Base-by-base conservation (phyloP, 2,113 vertebrate species). In the Scartelaos histophorus region DNA sequence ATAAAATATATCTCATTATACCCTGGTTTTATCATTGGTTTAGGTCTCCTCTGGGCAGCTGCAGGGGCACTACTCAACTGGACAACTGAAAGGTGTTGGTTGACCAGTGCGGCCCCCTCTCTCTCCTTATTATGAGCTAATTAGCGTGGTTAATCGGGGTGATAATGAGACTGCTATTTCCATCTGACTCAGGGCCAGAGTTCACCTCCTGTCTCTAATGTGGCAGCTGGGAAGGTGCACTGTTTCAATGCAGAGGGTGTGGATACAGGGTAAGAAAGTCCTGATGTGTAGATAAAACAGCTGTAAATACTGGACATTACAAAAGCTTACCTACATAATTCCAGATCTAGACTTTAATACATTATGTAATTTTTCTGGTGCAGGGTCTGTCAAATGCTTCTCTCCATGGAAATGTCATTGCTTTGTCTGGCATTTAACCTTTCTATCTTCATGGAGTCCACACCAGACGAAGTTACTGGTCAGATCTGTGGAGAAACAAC, bases 141-240 rank as follows among this genome's bases (percentile, higher is more conserved):
- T 93, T 89, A 91, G 84, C 65, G 86, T 82, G 77, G 80, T 89
- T 92, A 92, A 94, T 94, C 85, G 89, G 85, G 81, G 85, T 87
- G 83, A 85, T 91, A 92, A 93, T 92, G 87, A 91, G 90, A n/a
- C 38, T 80, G 88, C 83, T 86, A 85, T 89, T 87, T 89, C 74
- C 85, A 77, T 88, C 79, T 90, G 87, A 92, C 88, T 87, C 79
- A 74, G 79, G 86, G 80, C 73, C 81, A 47, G 67, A 75, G 85
- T 73, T 87, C 72, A 85, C 70, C 73, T 77, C 79, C 64, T 69
- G 49, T 51, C 35, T 66, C 75, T 78, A 62, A 62, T 66, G 22
- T 24, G 56, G 56, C 15, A 25, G 73, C 61, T 24, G 13, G 57
- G 3, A 22, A 25, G 13, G 13, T 15, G 12, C 3, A 25, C 56